Percentiles rank a stretch among this genome's conserved stretches.
Conservation (phyloP, 64 coral and sea anemone species). For the Astreopora myriophthalma region DNA sequence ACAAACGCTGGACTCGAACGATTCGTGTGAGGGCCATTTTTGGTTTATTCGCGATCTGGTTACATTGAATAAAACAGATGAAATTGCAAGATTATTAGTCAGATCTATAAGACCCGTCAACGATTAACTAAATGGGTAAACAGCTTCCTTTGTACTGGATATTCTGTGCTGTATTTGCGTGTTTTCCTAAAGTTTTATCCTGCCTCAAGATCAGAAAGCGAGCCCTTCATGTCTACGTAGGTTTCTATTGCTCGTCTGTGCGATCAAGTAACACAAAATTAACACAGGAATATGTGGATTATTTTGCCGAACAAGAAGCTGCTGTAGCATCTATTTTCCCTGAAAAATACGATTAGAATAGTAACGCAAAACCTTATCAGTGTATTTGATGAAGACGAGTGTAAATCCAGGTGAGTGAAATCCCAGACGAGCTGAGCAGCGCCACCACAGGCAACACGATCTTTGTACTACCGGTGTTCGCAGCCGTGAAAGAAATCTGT, state of each 20-base stretch:
- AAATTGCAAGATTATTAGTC: not conserved
- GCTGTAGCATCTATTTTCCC: not conserved
- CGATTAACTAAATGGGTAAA: not conserved
- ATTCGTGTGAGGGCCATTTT: no score
- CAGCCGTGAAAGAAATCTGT: not conserved
- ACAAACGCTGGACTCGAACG: no score
- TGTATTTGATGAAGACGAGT: slow-evolving; percentile 15
- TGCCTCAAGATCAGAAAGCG: not conserved
- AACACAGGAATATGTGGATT: not conserved
- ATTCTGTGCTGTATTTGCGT: not conserved
- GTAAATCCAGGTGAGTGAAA: not conserved
- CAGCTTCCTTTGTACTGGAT: not conserved
- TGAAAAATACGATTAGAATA: not conserved
- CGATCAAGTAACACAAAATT: not conserved
- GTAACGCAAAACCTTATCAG: slow-evolving; percentile 12
- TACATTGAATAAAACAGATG: not conserved
- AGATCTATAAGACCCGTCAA: not conserved
- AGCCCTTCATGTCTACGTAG: not conserved
- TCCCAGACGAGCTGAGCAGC: not conserved
- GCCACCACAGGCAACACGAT: not conserved
- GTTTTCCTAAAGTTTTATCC: not conserved
- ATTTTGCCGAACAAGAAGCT: not conserved
- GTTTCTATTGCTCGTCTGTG: not conserved
- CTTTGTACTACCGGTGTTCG: not conserved
- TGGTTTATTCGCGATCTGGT: not conserved